phyloP scores from a whole-genome alignment of 2,888 invertebrate species.

The Orthosia gothica region DNA sequence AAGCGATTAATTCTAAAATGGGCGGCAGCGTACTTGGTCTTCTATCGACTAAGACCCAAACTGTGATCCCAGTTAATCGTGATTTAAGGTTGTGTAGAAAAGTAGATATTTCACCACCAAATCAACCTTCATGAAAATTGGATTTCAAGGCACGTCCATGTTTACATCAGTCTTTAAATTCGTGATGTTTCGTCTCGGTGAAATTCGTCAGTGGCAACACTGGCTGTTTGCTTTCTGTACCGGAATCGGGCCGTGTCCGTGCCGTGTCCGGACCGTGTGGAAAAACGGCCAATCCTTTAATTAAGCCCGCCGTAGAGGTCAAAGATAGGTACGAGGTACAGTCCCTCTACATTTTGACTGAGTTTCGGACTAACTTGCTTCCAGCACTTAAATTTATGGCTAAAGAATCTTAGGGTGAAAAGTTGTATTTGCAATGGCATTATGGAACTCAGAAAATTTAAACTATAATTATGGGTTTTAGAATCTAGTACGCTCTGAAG shows the following conservation, averaged over 20 bases:
- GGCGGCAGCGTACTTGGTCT: too few species aligned
- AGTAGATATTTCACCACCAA: neutral
- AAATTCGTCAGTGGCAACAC: constrained; percentile 41
- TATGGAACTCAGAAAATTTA: too few species aligned
- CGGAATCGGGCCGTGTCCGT: constrained; percentile 23
- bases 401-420: neutral
- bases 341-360: constrained; percentile 29
- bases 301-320: constrained; percentile 77
- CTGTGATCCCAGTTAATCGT: too few species aligned
- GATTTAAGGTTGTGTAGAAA: too few species aligned
- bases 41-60: too few species aligned
- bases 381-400: neutral
- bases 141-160: neutral
- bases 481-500: too few species aligned
- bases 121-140: neutral
- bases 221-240: constrained; percentile 35
- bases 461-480: too few species aligned
- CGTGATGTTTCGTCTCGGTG: constrained; percentile 24
- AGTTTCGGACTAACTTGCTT: constrained; percentile 22
- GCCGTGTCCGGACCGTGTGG: constrained; percentile 60
- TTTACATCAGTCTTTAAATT: constrained; percentile 15
- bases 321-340: constrained; percentile 68
- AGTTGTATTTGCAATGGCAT: too few species aligned
- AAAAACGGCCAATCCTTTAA: constrained; percentile 86
- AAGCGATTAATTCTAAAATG: too few species aligned